Conservation (phyloP, 2,797 vertebrate genomes). For the Cuculus canorus region DNA sequence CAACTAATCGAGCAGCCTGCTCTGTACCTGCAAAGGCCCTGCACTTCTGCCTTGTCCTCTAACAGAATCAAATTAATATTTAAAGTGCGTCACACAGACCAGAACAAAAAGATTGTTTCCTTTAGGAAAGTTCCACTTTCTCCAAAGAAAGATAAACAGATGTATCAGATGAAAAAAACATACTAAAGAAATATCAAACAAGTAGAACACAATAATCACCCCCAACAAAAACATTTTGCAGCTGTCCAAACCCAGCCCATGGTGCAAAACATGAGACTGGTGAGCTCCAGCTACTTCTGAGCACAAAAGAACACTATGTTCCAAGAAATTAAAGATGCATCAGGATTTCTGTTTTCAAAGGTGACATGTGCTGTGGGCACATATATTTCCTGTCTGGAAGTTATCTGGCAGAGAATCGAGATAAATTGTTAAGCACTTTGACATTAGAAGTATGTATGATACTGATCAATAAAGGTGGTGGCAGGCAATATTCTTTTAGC, state of each 20-base stretch:
- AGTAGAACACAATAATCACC: neutral
- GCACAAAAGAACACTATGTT: neutral
- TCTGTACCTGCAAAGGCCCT: neutral
- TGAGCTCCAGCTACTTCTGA: neutral
- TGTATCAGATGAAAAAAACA: neutral
- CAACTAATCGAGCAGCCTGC: neutral
- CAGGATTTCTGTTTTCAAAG: neutral
- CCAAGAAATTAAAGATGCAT: neutral
- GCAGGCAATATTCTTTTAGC: neutral
- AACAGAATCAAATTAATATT: neutral
- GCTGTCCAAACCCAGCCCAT: conserved; percentile 35
- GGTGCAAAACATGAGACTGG: neutral
- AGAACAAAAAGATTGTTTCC: neutral
- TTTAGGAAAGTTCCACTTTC: neutral
- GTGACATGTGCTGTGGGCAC: neutral
- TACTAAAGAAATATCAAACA: neutral
- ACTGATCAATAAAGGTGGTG: neutral
- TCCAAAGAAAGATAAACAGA: conserved; percentile 22
- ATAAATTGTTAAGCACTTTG: neutral
- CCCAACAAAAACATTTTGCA: conserved; percentile 23
- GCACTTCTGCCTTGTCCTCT: neutral
- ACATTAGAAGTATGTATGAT: neutral
- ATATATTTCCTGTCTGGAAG: neutral
- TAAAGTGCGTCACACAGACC: neutral
- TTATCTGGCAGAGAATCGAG: neutral